Evolutionary conservation across 2,888 invertebrate species (phyloP), one percentile per base, ranked within the genome.

Genomic region (Agrilus mali): DNA sequence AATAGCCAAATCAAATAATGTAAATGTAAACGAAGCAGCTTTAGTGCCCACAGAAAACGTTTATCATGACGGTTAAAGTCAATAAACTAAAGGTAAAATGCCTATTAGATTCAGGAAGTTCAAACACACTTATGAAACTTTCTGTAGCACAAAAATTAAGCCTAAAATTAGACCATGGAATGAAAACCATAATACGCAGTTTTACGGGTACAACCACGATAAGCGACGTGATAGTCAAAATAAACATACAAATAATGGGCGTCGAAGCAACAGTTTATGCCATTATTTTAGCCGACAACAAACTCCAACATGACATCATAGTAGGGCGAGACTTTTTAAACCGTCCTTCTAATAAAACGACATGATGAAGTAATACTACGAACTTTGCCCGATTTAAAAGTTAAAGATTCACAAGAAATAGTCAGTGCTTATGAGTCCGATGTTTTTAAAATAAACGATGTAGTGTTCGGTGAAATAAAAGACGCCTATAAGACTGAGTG

Each of bases 31-130:
- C n/a, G n/a, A n/a, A n/a, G n/a, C n/a, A n/a, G n/a, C n/a, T n/a
- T n/a, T n/a, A n/a, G n/a, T n/a, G n/a, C n/a, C n/a, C n/a, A n/a
- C n/a, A n/a, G n/a, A 41, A 44, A 32, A 41, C 37, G 36, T 44
- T 27, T 44, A 36, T 44, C 12, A 16, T 27, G 27, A 35, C 14
- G 7, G 44, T 38, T 13, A 10, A 32, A 13, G 33, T 44, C 2
- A 41, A 41, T 7, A 36, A 34, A 10, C 8, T 14, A 16, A 44
- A 41, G 38, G 15, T 35, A 8, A 7, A 40, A 14, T 41, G 44
- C 33, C 27, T 44, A 13, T 14, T 44, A 15, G 41, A 40, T 33
- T 34, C 34, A 16, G 36, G 41, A 17, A 40, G 41, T 33, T 33
- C 41, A 33, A 34, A 15, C 12, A 40, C 41, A 35, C 33, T 40